A percentile compares a stretch with the other conserved stretches of the same genome.
These are phyloP conservation scores for Epinephelus malabaricus DNA, from an alignment of 2,797 vertebrate genomes.

Conservation along the genomic window DNA sequence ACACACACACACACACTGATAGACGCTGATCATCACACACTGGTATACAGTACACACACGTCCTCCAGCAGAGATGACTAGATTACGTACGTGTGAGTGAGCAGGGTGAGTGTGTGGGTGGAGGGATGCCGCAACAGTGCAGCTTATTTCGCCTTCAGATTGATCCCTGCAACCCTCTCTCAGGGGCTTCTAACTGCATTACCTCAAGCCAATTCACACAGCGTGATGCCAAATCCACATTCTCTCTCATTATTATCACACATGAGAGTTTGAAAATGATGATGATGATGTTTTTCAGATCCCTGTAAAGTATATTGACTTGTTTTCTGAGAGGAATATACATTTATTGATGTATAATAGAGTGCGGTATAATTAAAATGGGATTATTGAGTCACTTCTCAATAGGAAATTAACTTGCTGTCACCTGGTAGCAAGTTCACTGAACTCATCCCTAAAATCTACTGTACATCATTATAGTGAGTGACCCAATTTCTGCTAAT, in stretches of 20 bases:
- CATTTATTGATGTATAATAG: constrained; percentile 1
- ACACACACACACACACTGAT: too few species aligned
- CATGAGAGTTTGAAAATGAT: constrained; percentile 24
- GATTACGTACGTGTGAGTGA: constrained; percentile 56
- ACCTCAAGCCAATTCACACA: constrained; percentile 46
- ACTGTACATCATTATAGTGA: neutral
- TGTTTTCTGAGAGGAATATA: constrained; percentile 17
- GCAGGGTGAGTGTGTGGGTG: constrained; percentile 74
- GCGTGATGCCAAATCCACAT: constrained; percentile 43
- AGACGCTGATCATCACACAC: constrained; percentile 21
- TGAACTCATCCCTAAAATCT: neutral
- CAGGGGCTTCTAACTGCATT: constrained; percentile 54
- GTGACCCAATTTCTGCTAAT: neutral
- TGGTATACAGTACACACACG: constrained; percentile 25
- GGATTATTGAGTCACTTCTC: constrained; percentile 24
- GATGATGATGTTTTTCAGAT: constrained; percentile 45
- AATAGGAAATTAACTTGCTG: constrained; percentile 13
- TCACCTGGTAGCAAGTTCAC: neutral
- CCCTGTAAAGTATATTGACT: constrained; percentile 35
- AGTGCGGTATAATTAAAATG: neutral
- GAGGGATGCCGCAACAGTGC: constrained; percentile 79
- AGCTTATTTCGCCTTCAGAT: constrained; percentile 78
- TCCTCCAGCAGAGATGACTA: constrained; percentile 53
- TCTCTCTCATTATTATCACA: constrained; percentile 44
- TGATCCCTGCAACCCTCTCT: constrained; percentile 72